Conservation (phyloP, 2,797 vertebrate species). For the Pantherophis alleghaniensis region DNA sequence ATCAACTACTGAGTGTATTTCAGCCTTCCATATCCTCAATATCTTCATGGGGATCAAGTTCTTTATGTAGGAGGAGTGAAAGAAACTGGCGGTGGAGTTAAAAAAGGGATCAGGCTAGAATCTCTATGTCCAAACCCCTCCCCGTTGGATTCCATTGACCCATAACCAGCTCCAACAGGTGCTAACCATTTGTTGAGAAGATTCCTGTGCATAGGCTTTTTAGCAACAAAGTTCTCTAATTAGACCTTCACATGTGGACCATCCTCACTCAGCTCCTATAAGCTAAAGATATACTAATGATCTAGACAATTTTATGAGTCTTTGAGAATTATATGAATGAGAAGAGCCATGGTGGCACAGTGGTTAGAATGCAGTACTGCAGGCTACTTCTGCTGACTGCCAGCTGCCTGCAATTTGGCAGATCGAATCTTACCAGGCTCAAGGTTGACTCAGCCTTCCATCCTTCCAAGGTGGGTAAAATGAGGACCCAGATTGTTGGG, state of each 20-base stretch:
- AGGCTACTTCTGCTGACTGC: too few relatives aligned
- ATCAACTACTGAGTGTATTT: neutral
- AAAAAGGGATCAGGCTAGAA: neutral
- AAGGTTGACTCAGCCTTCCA: too few relatives aligned
- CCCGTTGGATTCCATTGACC: neutral
- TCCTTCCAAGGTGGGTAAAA: too few relatives aligned
- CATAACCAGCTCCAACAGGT: neutral
- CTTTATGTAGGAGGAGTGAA: neutral
- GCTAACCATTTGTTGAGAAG: neutral
- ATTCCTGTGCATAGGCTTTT: neutral
- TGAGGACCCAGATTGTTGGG: too few relatives aligned
- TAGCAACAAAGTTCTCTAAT: neutral
- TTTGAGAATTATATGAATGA: neutral
- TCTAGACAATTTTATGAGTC: neutral
- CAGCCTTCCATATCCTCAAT: neutral
- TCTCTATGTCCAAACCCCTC: neutral
- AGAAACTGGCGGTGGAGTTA: neutral
- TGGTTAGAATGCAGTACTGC: too few relatives aligned
- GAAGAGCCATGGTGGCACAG: neutral
- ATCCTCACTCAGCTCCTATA: neutral
- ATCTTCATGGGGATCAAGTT: neutral
- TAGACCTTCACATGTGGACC: neutral
- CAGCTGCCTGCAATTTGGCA: too few relatives aligned
- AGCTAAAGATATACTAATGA: neutral
- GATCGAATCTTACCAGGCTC: too few relatives aligned